Evolutionary conservation across 1,140 invertebrate species (phyloP).

Genomic region (Triops cancriformis): DNA sequence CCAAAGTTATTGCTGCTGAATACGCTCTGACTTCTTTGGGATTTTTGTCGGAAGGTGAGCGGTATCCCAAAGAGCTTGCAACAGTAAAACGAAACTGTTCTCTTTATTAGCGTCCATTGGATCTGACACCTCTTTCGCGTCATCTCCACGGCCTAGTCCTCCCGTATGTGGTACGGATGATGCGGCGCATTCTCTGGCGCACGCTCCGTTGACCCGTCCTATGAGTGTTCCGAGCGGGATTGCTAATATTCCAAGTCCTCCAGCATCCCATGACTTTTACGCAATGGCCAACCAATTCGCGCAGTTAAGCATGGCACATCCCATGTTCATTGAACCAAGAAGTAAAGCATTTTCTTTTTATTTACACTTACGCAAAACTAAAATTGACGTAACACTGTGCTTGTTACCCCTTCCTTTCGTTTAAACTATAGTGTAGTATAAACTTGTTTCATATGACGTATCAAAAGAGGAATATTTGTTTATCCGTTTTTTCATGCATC

Average conservation of each 20-base stretch:
- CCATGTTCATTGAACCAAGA: neutral
- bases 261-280: neutral
- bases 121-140: neutral
- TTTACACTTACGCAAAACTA: neutral
- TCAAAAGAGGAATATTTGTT: too few relatives aligned
- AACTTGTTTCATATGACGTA: too few relatives aligned
- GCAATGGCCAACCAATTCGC: neutral
- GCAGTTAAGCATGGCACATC: neutral
- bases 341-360: neutral
- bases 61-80: neutral
- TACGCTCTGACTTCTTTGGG: neutral
- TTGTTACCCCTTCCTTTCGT: too few relatives aligned
- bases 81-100: neutral
- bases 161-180: neutral
- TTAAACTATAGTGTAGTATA: too few relatives aligned
- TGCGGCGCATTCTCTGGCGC: neutral
- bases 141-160: neutral
- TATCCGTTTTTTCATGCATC: too few relatives aligned
- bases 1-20: slow-evolving; percentile 20
- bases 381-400: too few relatives aligned
- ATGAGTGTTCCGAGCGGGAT: neutral
- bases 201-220: neutral
- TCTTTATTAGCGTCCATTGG: neutral
- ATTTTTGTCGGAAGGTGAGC: neutral
- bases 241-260: neutral